phyloP scores from a whole-genome alignment of 2,797 vertebrate species.

The Sphenopsis melanotis region DNA sequence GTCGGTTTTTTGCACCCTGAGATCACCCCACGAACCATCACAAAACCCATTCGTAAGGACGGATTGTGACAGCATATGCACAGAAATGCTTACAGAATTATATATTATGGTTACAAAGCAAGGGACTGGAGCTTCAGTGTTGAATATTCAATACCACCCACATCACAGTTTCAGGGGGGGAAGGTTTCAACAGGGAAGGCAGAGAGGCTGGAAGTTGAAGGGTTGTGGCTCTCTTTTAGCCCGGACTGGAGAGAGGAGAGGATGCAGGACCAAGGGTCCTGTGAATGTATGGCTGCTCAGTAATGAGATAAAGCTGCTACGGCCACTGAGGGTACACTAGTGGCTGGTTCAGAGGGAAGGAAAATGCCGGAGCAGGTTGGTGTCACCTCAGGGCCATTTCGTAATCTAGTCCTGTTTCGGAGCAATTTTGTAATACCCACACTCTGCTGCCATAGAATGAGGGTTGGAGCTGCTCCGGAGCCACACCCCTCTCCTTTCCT shows the following conservation, averaged over 20 bases:
- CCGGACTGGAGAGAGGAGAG: not conserved
- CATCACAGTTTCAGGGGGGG: not conserved
- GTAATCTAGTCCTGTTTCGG: not conserved
- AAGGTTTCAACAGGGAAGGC: not conserved
- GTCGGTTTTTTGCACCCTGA: too few species aligned
- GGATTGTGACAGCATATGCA: not conserved
- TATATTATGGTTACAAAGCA: not conserved
- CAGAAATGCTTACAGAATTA: not conserved
- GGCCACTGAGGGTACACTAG: not conserved
- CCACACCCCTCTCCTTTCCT: not conserved
- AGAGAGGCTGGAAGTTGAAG: not conserved
- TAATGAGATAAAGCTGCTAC: not conserved
- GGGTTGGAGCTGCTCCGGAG: not conserved
- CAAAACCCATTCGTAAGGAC: too few species aligned
- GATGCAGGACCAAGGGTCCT: not conserved
- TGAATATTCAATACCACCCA: not conserved
- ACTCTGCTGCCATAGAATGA: not conserved
- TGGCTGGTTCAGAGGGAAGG: not conserved
- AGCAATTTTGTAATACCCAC: not conserved
- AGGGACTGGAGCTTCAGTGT: not conserved
- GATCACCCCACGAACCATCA: too few species aligned
- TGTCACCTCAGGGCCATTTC: not conserved
- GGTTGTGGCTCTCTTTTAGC: not conserved
- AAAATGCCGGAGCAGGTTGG: not conserved
- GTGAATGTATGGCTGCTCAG: not conserved